Percentiles rank a stretch among this genome's conserved stretches.
Evolutionary conservation across 2,888 invertebrate species (phyloP).

Genomic region (Chloroclysta siterata): DNA sequence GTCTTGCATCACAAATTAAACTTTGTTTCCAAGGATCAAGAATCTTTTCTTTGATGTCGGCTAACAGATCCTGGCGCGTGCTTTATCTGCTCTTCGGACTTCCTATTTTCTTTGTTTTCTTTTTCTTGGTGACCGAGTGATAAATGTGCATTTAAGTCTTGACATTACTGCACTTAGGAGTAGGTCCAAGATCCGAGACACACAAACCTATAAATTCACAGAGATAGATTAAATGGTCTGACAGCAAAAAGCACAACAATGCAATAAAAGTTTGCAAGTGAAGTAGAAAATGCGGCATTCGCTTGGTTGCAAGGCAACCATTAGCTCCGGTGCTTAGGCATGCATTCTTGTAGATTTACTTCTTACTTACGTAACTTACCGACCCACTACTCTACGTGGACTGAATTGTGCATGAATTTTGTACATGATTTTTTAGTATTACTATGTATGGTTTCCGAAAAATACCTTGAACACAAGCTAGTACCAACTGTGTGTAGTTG

Average conservation of each 20-base stretch:
- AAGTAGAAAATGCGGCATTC: slow-evolving; percentile 21
- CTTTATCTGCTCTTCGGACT: slow-evolving; percentile 2
- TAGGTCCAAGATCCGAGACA: slow-evolving; percentile 12
- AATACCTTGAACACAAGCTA: slow-evolving; percentile 4
- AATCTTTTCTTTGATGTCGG: background rate
- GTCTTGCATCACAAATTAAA: background rate
- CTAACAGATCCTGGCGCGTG: too few species aligned
- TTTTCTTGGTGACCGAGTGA: slow-evolving; percentile 28
- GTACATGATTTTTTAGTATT: background rate
- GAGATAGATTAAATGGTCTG: slow-evolving; percentile 35
- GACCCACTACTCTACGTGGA: background rate
- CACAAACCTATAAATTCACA: slow-evolving; percentile 31
- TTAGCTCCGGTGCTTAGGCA: slow-evolving; percentile 17
- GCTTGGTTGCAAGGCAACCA: slow-evolving; percentile 15
- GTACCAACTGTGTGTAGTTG: too few species aligned
- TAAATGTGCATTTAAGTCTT: slow-evolving; percentile 32
- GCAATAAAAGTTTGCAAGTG: slow-evolving; percentile 29
- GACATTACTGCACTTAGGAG: slow-evolving; percentile 26
- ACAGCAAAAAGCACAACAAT: slow-evolving; percentile 31
- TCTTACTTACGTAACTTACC: slow-evolving; percentile 15
- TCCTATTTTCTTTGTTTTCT: slow-evolving; percentile 2
- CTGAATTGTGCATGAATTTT: background rate
- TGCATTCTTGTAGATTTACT: slow-evolving; percentile 18
- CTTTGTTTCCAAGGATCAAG: background rate
- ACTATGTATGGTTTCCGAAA: background rate